Conservation (phyloP, 2,888 invertebrate genomes). For the Mesochorus sp. region DNA sequence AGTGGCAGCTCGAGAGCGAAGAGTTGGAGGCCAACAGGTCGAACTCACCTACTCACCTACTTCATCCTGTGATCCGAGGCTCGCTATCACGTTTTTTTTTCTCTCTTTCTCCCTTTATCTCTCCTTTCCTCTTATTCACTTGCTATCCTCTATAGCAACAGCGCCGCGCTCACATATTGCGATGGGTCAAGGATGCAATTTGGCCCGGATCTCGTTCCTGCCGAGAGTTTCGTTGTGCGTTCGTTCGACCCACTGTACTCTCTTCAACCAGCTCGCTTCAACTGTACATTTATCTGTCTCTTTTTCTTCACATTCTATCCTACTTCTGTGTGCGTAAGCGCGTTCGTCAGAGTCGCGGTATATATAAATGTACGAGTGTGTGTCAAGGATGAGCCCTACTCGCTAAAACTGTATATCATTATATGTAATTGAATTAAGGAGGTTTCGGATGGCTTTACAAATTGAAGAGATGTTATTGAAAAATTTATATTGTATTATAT, state of each 20-base stretch:
- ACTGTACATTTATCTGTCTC: too few relatives aligned
- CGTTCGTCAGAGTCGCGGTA: too few relatives aligned
- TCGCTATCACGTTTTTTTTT: constrained; percentile 36
- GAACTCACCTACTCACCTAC: constrained; percentile 66
- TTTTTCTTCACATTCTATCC: too few relatives aligned
- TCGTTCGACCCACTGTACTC: constrained; percentile 15
- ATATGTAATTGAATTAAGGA: too few relatives aligned
- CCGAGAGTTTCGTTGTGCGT: constrained; percentile 48
- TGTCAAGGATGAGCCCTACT: too few relatives aligned
- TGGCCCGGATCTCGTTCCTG: constrained; percentile 64
- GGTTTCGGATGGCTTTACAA: too few relatives aligned
- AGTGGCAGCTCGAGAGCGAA: constrained; percentile 37
- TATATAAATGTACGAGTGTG: too few relatives aligned
- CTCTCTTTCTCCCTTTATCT: constrained; percentile 27
- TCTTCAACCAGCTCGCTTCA: neutral
- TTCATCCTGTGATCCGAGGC: constrained; percentile 58
- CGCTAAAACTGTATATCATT: too few relatives aligned
- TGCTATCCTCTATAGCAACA: constrained; percentile 5
- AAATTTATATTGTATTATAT: too few relatives aligned
- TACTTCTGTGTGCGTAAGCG: too few relatives aligned
- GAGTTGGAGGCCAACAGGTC: constrained; percentile 65
- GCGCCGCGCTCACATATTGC: constrained; percentile 17
- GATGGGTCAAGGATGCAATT: constrained; percentile 76
- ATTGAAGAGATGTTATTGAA: too few relatives aligned
- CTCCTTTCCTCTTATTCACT: constrained; percentile 20